Evolutionary conservation across 1,140 invertebrate species (phyloP).

Genomic region (Meloidogyne floridensis): DNA sequence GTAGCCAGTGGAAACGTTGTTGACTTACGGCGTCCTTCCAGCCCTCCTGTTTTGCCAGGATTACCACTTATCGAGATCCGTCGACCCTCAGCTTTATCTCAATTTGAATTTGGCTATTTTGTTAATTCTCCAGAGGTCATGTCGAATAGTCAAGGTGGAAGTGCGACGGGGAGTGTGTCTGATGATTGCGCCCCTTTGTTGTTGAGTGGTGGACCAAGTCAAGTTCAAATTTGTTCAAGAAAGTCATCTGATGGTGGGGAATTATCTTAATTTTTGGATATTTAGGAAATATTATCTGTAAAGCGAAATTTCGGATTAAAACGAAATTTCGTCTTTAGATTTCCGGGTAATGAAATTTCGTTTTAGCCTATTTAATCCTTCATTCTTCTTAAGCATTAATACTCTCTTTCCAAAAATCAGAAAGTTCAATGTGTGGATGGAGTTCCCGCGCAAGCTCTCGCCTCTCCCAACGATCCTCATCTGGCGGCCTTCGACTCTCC

Average conservation of each 20-base stretch:
- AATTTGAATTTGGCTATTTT: slow-evolving; percentile 65
- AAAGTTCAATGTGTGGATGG: slow-evolving; percentile 63
- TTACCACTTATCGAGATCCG: slow-evolving; percentile 64
- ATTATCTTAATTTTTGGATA: background rate
- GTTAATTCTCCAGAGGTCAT: slow-evolving; percentile 63
- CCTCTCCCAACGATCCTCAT: slow-evolving; percentile 63
- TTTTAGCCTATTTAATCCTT: too few species aligned
- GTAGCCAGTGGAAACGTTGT: background rate
- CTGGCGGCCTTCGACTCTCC: slow-evolving; percentile 59
- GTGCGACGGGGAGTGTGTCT: slow-evolving; percentile 47
- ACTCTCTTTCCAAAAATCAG: slow-evolving; percentile 26
- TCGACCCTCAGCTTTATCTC: slow-evolving; percentile 61
- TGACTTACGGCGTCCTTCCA: slow-evolving; percentile 49
- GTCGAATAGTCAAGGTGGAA: slow-evolving; percentile 37
- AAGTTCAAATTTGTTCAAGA: slow-evolving; percentile 52
- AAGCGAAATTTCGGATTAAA: too few species aligned
- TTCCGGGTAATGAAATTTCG: too few species aligned
- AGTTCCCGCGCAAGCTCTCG: slow-evolving; percentile 62
- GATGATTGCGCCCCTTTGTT: slow-evolving; percentile 62
- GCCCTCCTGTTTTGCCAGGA: slow-evolving; percentile 64
- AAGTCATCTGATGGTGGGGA: slow-evolving; percentile 63
- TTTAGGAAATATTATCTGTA: too few species aligned
- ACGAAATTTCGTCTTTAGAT: too few species aligned
- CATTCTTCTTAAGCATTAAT: background rate
- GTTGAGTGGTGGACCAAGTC: slow-evolving; percentile 40